A percentile compares a stretch with the other conserved stretches of the same genome.
Evolutionary conservation across 2,888 invertebrate genomes (phyloP).

Genomic region (Choristoneura rosaceana): DNA sequence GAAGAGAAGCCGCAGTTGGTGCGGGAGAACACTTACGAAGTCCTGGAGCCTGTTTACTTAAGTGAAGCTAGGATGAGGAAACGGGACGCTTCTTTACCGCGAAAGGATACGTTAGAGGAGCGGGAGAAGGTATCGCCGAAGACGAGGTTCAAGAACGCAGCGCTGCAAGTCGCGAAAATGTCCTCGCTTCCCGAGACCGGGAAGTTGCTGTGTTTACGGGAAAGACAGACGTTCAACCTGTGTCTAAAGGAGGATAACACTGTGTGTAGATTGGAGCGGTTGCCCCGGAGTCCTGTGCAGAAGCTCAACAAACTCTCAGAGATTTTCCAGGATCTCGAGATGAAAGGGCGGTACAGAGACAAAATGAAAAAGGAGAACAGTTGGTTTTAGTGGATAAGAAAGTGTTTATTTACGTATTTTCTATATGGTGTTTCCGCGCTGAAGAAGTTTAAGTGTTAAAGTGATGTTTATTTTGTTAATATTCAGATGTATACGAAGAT

Average conservation of each 20-base stretch:
- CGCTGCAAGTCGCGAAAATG: slow-evolving; percentile 72
- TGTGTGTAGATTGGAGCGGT: slow-evolving; percentile 62
- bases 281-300: slow-evolving; percentile 69
- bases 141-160: slow-evolving; percentile 76
- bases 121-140: slow-evolving; percentile 67
- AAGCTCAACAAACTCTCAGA: slow-evolving; percentile 74
- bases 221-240: slow-evolving; percentile 65
- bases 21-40: slow-evolving; percentile 80
- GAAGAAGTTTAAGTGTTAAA: slow-evolving; percentile 54
- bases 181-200: slow-evolving; percentile 73
- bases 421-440: slow-evolving; percentile 50
- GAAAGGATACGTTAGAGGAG: slow-evolving; percentile 44
- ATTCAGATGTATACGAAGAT: slow-evolving; percentile 51
- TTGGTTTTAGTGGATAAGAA: slow-evolving; percentile 75
- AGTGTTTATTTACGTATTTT: slow-evolving; percentile 57
- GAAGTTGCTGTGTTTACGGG: slow-evolving; percentile 73
- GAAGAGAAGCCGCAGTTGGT: slow-evolving; percentile 68
- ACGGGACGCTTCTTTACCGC: slow-evolving; percentile 47
- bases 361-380: slow-evolving; percentile 79
- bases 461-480: slow-evolving; percentile 61
- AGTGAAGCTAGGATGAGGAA: slow-evolving; percentile 61
- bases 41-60: slow-evolving; percentile 73
- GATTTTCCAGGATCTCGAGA: slow-evolving; percentile 76
- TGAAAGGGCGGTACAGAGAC: slow-evolving; percentile 72
- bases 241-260: slow-evolving; percentile 55